These are phyloP conservation scores for Anguilla megastoma DNA, from an alignment of 2,797 vertebrate species.

Conservation along the genomic window DNA sequence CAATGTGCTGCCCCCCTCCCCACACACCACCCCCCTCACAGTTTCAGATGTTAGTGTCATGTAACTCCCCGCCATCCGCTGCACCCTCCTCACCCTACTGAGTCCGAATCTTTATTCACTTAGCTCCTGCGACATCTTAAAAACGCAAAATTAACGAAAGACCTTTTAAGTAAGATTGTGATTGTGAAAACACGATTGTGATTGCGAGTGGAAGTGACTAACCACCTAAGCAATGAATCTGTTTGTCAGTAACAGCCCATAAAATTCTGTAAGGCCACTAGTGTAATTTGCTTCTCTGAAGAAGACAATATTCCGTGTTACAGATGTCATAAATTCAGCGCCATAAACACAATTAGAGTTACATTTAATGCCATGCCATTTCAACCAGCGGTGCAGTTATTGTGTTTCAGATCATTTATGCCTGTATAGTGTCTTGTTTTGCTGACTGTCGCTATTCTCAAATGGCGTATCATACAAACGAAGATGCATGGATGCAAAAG, in stretches of 20 bases:
- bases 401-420: slow-evolving; percentile 54
- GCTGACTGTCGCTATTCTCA: slow-evolving; percentile 9
- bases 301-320: slow-evolving; percentile 61
- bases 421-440: slow-evolving; percentile 27
- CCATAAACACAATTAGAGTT: slow-evolving; percentile 59
- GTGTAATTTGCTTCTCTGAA: slow-evolving; percentile 57
- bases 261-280: slow-evolving; percentile 63
- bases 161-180: slow-evolving; percentile 37
- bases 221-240: slow-evolving; percentile 49
- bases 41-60: neutral
- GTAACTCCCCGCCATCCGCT: neutral
- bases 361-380: slow-evolving; percentile 53
- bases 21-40: neutral
- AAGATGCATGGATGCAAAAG: neutral
- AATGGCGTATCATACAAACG: neutral
- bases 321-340: slow-evolving; percentile 60
- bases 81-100: neutral
- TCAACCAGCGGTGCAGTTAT: slow-evolving; percentile 38
- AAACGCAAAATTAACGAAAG: neutral
- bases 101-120: neutral
- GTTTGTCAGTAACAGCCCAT: slow-evolving; percentile 60
- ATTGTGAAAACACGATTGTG: slow-evolving; percentile 42
- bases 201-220: slow-evolving; percentile 47
- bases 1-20: slow-evolving; percentile 15
- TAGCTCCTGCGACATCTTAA: neutral